These are phyloP conservation scores for Hippocampus mohnikei DNA, from an alignment of 2,113 vertebrate species.

Conservation along the genomic window DNA sequence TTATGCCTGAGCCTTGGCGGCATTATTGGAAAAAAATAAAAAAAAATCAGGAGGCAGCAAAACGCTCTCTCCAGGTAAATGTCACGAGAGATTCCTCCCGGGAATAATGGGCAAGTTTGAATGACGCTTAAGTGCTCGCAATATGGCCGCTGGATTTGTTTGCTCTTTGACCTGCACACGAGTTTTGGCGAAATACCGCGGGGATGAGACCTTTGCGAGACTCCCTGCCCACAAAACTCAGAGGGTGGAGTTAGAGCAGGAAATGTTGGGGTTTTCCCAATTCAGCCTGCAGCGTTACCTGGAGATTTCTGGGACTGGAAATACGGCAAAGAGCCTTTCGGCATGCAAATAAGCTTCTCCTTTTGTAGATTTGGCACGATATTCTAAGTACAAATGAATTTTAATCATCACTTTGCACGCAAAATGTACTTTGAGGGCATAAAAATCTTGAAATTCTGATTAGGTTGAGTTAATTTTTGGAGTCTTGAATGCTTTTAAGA, in stretches of 20 bases:
- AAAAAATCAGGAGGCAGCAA: constrained; percentile 25
- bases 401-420: not conserved
- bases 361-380: not conserved
- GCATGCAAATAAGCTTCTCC: not conserved
- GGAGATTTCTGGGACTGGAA: not conserved
- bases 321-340: not conserved
- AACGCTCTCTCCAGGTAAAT: constrained; percentile 57
- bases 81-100: constrained; percentile 53
- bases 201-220: constrained; percentile 10
- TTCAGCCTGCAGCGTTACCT: not conserved
- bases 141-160: constrained; percentile 15
- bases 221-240: not conserved
- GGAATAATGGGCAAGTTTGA: constrained; percentile 51
- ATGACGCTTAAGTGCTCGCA: constrained; percentile 34
- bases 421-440: not conserved
- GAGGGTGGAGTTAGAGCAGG: not conserved
- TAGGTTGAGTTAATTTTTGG: no score
- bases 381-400: not conserved
- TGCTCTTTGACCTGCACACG: constrained; percentile 22
- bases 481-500: not conserved
- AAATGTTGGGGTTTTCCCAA: constrained; percentile 5
- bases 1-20: constrained; percentile 32
- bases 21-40: constrained; percentile 43
- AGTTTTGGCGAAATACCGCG: constrained; percentile 6
- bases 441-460: no score